These are phyloP conservation scores for Sitta carolinensis DNA, from an alignment of 2,797 vertebrate species.

Conservation along the genomic window DNA sequence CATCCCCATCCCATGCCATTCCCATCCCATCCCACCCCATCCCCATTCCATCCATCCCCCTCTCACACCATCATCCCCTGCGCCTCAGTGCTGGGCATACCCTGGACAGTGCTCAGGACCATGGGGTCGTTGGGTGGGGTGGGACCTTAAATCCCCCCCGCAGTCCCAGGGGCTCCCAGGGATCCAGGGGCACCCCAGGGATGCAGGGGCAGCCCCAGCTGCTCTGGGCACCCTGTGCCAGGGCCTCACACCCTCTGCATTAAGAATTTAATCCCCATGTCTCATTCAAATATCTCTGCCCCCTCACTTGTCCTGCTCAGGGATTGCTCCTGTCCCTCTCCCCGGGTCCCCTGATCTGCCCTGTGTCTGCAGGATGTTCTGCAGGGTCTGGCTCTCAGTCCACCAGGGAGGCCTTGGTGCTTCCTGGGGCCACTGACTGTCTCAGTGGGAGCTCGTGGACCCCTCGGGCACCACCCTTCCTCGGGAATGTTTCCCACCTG, in stretches of 20 bases:
- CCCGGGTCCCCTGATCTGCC: not conserved
- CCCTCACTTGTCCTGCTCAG: too few relatives aligned
- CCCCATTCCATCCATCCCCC: too few relatives aligned
- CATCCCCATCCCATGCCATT: not conserved
- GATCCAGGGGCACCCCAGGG: not conserved
- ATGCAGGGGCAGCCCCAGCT: not conserved
- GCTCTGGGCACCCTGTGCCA: too few relatives aligned
- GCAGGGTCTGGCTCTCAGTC: not conserved
- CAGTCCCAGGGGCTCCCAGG: not conserved
- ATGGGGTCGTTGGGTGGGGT: rapidly evolving
- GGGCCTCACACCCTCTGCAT: not conserved
- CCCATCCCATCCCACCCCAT: too few relatives aligned
- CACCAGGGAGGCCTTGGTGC: not conserved
- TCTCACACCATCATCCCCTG: not conserved
- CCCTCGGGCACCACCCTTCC: not conserved
- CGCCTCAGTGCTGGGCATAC: too few relatives aligned
- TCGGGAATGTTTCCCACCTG: not conserved
- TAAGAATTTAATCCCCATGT: not conserved
- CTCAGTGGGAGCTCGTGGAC: rapidly evolving
- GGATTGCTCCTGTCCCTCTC: not conserved
- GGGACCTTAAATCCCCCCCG: not conserved
- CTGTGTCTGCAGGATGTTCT: not conserved
- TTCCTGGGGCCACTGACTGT: not conserved
- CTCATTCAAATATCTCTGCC: not conserved
- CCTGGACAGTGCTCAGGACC: not conserved